Evolutionary conservation across 2,888 invertebrate species (phyloP).

Genomic region (Platycheirus rosarum): DNA sequence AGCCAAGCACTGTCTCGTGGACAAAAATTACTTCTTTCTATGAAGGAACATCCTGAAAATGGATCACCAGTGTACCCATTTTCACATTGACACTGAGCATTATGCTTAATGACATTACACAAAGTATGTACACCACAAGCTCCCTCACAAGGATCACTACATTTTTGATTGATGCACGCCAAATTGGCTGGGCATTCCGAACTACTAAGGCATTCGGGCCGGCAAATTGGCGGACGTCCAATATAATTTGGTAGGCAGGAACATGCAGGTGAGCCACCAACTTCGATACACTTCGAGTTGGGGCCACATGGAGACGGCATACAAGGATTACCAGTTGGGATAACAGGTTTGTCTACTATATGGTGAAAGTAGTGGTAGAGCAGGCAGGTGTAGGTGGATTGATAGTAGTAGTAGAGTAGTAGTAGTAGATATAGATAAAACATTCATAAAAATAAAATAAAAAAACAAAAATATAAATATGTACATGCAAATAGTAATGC

Average conservation of each 20-base stretch:
- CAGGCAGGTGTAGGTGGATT: conserved; percentile 70
- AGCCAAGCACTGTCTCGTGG: conserved; percentile 31
- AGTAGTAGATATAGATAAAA: conserved; percentile 74
- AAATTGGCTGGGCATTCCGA: conserved; percentile 89
- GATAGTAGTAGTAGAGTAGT: conserved; percentile 74
- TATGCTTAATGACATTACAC: conserved; percentile 90
- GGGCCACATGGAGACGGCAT: conserved; percentile 93
- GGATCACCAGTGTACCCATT: conserved; percentile 91
- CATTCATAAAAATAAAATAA: conserved; percentile 74
- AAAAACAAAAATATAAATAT: conserved; percentile 75
- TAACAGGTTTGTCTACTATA: conserved; percentile 82
- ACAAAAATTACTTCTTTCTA: conserved; percentile 82
- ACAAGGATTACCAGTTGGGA: conserved; percentile 89
- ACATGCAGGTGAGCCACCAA: conserved; percentile 91
- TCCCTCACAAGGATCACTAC: conserved; percentile 90
- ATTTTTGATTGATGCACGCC: conserved; percentile 91
- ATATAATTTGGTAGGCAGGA: conserved; percentile 91
- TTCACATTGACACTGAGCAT: conserved; percentile 89
- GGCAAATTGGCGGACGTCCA: conserved; percentile 92
- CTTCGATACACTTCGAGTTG: conserved; percentile 90
- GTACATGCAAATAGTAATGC: conserved; percentile 77
- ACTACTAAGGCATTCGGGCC: conserved; percentile 89
- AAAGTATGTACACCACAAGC: conserved; percentile 89
- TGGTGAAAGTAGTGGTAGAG: conserved; percentile 61
- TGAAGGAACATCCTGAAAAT: conserved; percentile 87